Percentiles rank a stretch among this genome's conserved stretches.
phyloP scores from a whole-genome alignment of 2,797 vertebrate genomes.

The Nasua narica region DNA sequence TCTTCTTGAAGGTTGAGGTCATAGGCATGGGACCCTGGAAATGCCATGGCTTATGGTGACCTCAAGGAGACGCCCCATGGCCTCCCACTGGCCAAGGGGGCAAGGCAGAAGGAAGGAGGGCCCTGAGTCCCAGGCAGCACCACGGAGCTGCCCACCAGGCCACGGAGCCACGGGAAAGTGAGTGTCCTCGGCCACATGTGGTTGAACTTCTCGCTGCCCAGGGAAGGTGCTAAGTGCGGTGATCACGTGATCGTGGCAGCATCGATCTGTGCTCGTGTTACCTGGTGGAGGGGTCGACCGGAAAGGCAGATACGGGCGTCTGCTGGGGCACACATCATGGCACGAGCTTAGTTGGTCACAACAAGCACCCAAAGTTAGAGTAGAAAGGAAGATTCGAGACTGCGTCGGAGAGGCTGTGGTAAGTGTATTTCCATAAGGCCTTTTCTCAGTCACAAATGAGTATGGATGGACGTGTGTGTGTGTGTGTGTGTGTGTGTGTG shows the following conservation, averaged over 20 bases:
- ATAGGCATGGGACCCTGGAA: background rate
- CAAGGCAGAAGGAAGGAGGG: background rate
- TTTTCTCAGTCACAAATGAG: too few species aligned
- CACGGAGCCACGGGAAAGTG: fast-evolving
- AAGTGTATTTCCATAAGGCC: fast-evolving
- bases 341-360: too few species aligned
- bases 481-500: fast-evolving
- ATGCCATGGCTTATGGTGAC: too few species aligned
- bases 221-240: fast-evolving
- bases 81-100: too few species aligned
- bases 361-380: background rate
- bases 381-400: fast-evolving
- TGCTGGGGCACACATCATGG: background rate
- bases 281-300: too few species aligned
- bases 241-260: fast-evolving
- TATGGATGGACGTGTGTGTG: fast-evolving
- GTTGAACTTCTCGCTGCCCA: too few species aligned
- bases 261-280: fast-evolving
- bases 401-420: fast-evolving
- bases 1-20: background rate
- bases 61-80: too few species aligned
- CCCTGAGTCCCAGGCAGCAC: fast-evolving
- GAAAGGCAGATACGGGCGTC: fast-evolving
- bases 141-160: too few species aligned
- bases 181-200: background rate